A percentile compares a stretch with the other conserved stretches of the same genome.
Evolutionary conservation across 2,797 vertebrate genomes (phyloP).

Genomic region (Tolypeutes matacus): DNA sequence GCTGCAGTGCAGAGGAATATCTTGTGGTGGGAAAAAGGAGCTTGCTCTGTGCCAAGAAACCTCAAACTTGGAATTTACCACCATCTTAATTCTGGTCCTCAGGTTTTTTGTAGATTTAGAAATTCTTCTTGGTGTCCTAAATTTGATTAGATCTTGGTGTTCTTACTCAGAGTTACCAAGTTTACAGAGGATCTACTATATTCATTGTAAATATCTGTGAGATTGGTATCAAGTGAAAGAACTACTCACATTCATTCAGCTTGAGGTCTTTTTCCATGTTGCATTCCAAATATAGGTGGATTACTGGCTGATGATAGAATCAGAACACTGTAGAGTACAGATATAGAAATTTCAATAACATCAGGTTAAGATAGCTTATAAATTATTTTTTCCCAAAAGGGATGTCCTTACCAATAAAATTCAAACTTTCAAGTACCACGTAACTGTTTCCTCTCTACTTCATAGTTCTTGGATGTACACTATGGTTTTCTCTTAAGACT

Average conservation of each 20-base stretch:
- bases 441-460: neutral
- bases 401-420: neutral
- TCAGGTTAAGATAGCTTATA: neutral
- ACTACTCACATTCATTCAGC: neutral
- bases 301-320: neutral
- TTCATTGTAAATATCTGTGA: neutral
- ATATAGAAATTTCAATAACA: neutral
- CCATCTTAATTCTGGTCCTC: neutral
- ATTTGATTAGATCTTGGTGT: neutral
- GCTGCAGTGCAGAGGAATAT: neutral
- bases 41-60: neutral
- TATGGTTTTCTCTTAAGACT: neutral
- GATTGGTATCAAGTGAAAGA: neutral
- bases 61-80: neutral
- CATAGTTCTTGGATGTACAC: neutral
- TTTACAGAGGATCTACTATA: neutral
- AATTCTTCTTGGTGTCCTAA: neutral
- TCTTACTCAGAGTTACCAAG: neutral
- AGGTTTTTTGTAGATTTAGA: neutral
- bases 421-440: neutral
- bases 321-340: neutral
- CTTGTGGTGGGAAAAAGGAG: neutral
- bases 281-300: neutral
- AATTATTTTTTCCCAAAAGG: neutral
- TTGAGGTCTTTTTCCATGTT: neutral